These are phyloP conservation scores for Papilio protenor DNA, from an alignment of 2,888 invertebrate species.

Conservation along the genomic window DNA sequence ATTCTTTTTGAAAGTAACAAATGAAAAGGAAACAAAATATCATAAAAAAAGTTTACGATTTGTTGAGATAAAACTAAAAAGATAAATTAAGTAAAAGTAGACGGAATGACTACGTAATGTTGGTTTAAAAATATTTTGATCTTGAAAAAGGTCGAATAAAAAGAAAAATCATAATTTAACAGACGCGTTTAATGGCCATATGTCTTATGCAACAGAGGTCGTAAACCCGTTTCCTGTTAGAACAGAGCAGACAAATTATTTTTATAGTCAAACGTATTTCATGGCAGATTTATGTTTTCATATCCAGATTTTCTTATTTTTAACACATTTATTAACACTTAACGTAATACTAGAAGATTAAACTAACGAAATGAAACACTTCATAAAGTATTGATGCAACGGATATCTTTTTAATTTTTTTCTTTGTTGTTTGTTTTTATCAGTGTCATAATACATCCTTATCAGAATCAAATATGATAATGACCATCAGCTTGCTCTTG, in stretches of 20 bases:
- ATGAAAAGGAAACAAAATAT: conserved; percentile 39
- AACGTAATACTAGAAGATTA: background rate
- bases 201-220: conserved; percentile 12
- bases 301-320: conserved; percentile 4
- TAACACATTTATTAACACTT: conserved; percentile 7
- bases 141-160: conserved; percentile 49
- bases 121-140: conserved; percentile 45
- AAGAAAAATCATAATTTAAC: conserved; percentile 20
- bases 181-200: conserved; percentile 24
- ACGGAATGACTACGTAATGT: conserved; percentile 39
- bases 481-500: no score
- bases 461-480: no score
- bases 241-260: conserved; percentile 12
- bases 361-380: background rate
- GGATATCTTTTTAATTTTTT: background rate
- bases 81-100: conserved; percentile 33
- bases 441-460: no score
- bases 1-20: conserved; percentile 28
- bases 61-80: conserved; percentile 24
- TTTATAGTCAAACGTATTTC: conserved; percentile 12
- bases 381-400: background rate
- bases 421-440: background rate
- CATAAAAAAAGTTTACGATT: conserved; percentile 40
- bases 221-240: conserved; percentile 29
- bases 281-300: conserved; percentile 14